phyloP scores from a whole-genome alignment of 2,113 vertebrate species.

The Blennius ocellaris region DNA sequence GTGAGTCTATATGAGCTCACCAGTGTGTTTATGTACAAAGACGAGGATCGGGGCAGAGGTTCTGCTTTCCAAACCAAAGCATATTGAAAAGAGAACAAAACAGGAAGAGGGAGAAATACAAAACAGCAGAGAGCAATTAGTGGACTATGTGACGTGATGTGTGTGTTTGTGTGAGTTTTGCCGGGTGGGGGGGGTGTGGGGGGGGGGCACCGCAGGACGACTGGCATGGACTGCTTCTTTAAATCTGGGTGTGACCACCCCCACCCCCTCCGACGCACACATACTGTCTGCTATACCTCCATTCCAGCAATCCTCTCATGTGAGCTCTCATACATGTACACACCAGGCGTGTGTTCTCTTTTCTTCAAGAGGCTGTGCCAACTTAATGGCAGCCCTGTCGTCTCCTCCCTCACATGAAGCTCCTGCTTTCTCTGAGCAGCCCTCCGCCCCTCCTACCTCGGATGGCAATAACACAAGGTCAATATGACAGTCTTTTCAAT shows the following conservation, averaged over 20 bases:
- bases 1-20: conserved; percentile 27
- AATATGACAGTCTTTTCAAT: conserved; percentile 69
- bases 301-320: conserved; percentile 43
- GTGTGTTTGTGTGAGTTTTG: conserved; percentile 37
- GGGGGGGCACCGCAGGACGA: conserved; percentile 12
- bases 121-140: conserved; percentile 78
- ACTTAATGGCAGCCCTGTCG: conserved; percentile 56
- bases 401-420: conserved; percentile 63
- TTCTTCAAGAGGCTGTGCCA: conserved; percentile 60
- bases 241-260: conserved; percentile 48
- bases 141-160: conserved; percentile 61
- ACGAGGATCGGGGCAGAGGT: conserved; percentile 28
- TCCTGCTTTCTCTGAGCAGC: conserved; percentile 65
- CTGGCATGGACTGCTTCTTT: conserved; percentile 49
- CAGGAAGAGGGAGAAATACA: conserved; percentile 79
- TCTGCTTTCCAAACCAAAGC: conserved; percentile 57
- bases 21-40: conserved; percentile 38
- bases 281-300: conserved; percentile 51
- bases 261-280: not conserved
- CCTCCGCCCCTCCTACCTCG: conserved; percentile 51
- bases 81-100: conserved; percentile 67
- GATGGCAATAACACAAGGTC: conserved; percentile 79
- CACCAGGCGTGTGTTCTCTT: conserved; percentile 70
- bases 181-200: too few species aligned
- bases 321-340: conserved; percentile 45